Evolutionary conservation across 2,113 vertebrate genomes (phyloP).

Genomic region (Chaetodon trifascialis): DNA sequence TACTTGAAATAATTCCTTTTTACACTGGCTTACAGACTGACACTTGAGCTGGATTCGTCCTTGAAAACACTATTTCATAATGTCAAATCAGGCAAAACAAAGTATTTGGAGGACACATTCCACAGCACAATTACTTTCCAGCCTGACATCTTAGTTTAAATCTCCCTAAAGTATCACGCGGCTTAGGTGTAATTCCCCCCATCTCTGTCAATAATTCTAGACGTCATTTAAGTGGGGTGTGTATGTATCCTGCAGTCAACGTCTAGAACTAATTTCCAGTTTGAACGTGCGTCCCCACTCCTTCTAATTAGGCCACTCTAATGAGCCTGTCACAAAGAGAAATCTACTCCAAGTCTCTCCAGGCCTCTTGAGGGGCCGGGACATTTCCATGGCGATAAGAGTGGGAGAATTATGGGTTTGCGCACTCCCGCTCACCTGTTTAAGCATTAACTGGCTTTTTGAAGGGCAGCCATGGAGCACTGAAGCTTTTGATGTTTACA

Average conservation of each 20-base stretch:
- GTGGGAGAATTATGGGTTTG: conserved; percentile 56
- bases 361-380: conserved; percentile 33
- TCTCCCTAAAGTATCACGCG: neutral
- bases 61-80: conserved; percentile 8
- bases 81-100: conserved; percentile 11
- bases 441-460: conserved; percentile 73
- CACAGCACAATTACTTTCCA: conserved; percentile 15
- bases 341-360: conserved; percentile 46
- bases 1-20: neutral
- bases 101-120: conserved; percentile 17
- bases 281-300: conserved; percentile 7
- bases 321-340: conserved; percentile 35
- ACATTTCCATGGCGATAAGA: conserved; percentile 51
- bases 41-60: neutral
- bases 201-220: conserved; percentile 23
- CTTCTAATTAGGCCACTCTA: conserved; percentile 49
- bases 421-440: conserved; percentile 75
- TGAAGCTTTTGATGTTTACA: conserved; percentile 71
- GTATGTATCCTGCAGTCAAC: neutral
- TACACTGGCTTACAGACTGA: neutral
- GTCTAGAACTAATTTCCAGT: conserved; percentile 14
- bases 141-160: conserved; percentile 9
- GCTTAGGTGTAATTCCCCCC: neutral
- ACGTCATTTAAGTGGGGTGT: neutral
- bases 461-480: conserved; percentile 52